Conservation (phyloP, 2,113 vertebrate genomes). For the Willisornis vidua region DNA sequence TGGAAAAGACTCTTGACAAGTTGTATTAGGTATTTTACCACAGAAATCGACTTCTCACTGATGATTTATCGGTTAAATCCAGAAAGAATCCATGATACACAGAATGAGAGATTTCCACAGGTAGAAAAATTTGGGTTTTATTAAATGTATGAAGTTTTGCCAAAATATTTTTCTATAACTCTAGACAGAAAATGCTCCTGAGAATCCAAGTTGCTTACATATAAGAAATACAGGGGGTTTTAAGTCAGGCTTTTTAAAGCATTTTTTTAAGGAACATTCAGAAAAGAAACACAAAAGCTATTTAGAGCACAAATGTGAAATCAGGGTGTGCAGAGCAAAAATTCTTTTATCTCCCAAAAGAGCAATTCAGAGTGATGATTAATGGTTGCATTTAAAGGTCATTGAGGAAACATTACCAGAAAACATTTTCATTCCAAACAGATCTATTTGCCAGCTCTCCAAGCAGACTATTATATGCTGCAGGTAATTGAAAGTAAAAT, state of each 20-base stretch:
- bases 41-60: not conserved
- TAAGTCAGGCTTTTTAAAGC: too few relatives aligned
- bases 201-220: not conserved
- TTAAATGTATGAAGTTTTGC: not conserved
- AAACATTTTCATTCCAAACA: slow-evolving; percentile 30
- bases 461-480: not conserved
- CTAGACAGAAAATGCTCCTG: not conserved
- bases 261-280: not conserved
- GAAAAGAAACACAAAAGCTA: not conserved
- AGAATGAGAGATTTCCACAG: not conserved
- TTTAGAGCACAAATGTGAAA: not conserved
- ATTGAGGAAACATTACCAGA: slow-evolving; percentile 11
- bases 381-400: not conserved
- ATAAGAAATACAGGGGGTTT: not conserved
- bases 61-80: not conserved
- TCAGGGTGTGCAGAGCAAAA: not conserved
- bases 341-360: not conserved
- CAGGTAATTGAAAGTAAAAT: slow-evolving; percentile 42
- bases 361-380: slow-evolving; percentile 22
- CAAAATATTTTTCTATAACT: not conserved
- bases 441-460: not conserved
- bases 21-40: not conserved
- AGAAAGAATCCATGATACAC: not conserved
- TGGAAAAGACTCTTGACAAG: not conserved
- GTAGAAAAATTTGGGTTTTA: not conserved